Evolutionary conservation across 2,888 invertebrate species (phyloP).

Genomic region (Pinctada fucata): DNA sequence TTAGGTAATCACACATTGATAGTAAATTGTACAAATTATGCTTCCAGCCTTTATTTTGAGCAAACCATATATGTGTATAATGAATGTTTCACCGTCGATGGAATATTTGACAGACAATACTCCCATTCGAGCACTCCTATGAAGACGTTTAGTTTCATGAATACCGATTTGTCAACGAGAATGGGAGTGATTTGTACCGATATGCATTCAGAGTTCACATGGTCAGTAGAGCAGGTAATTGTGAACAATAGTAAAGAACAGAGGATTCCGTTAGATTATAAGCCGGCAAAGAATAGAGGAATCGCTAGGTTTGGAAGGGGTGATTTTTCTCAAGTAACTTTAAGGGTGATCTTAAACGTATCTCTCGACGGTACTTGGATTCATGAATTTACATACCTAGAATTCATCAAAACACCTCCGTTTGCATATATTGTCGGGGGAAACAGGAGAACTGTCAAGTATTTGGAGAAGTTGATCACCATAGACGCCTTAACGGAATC

Average conservation of each 20-base stretch:
- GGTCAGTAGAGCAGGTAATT: slow-evolving; percentile 30
- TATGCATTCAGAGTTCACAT: slow-evolving; percentile 43
- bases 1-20: slow-evolving; percentile 46
- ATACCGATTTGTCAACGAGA: slow-evolving; percentile 49
- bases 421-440: slow-evolving; percentile 51
- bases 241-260: neutral
- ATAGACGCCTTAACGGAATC: slow-evolving; percentile 48
- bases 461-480: slow-evolving; percentile 2
- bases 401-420: slow-evolving; percentile 46
- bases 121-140: slow-evolving; percentile 45
- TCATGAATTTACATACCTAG: slow-evolving; percentile 47
- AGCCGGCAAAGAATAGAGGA: slow-evolving; percentile 1
- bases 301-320: slow-evolving; percentile 42
- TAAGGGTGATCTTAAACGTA: slow-evolving; percentile 39
- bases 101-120: slow-evolving; percentile 54
- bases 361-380: slow-evolving; percentile 47
- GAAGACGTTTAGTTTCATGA: slow-evolving; percentile 44
- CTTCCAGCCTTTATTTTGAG: neutral
- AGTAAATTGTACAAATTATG: slow-evolving; percentile 46
- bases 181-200: slow-evolving; percentile 38
- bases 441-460: slow-evolving; percentile 21
- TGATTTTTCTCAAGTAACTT: slow-evolving; percentile 30
- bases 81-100: slow-evolving; percentile 32
- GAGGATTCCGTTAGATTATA: neutral
- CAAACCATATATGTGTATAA: slow-evolving; percentile 20